Conservation (phyloP, 2,113 vertebrate genomes). For the Syngnathus floridae region DNA sequence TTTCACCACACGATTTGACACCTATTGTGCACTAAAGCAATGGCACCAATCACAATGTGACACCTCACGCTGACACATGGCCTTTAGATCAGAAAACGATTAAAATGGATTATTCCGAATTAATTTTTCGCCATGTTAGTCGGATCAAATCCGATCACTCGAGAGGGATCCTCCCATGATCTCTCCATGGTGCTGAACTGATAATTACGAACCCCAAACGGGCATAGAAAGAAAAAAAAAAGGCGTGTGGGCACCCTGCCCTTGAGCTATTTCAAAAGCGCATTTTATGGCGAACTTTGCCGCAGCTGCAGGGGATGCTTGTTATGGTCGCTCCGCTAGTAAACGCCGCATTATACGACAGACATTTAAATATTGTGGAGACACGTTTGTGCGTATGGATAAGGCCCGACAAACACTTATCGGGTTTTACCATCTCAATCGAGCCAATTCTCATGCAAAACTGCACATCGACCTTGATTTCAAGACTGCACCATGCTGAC, state of each 20-base stretch:
- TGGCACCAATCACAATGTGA: neutral
- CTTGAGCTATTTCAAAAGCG: slow-evolving; percentile 32
- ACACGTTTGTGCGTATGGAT: neutral
- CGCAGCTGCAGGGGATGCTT: slow-evolving; percentile 62
- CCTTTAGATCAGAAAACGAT: neutral
- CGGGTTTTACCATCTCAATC: slow-evolving; percentile 15
- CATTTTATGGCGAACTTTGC: slow-evolving; percentile 52
- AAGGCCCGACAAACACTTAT: neutral
- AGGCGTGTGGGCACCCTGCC: slow-evolving; percentile 16
- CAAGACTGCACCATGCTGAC: slow-evolving; percentile 59
- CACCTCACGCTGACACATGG: neutral
- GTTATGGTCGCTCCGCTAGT: slow-evolving; percentile 45
- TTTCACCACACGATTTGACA: slow-evolving; percentile 7
- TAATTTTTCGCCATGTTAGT: neutral
- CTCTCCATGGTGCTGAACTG: slow-evolving; percentile 60
- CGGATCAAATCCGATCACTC: neutral
- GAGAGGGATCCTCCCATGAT: slow-evolving; percentile 27
- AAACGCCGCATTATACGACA: slow-evolving; percentile 39
- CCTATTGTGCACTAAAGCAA: slow-evolving; percentile 1
- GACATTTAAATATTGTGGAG: neutral
- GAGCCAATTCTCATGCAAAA: slow-evolving; percentile 26
- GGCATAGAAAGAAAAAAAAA: neutral
- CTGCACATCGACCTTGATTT: slow-evolving; percentile 63
- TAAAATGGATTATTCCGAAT: neutral
- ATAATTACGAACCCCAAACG: slow-evolving; percentile 22